Evolutionary conservation across 1,140 invertebrate species (phyloP).

Genomic region (Zaprionus ghesquierei): DNA sequence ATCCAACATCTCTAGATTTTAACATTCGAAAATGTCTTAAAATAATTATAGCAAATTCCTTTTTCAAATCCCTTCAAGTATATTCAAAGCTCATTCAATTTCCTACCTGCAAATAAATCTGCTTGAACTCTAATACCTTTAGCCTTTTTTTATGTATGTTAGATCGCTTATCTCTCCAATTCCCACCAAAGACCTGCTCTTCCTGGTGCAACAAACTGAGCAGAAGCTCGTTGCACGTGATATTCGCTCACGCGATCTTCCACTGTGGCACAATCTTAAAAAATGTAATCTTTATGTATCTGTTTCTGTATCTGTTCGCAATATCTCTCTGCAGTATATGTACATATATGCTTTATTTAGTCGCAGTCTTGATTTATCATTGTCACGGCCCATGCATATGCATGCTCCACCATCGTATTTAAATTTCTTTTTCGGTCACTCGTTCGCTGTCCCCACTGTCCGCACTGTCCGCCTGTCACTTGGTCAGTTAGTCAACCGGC

Average conservation of each 20-base stretch:
- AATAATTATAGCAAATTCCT: too few species aligned
- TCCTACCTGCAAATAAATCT: too few species aligned
- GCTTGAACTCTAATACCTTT: neutral
- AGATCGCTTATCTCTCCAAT: neutral
- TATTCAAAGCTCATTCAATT: too few species aligned
- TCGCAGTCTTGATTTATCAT: slow-evolving; percentile 62
- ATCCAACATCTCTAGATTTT: too few species aligned
- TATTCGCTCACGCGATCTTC: neutral
- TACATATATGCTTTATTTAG: slow-evolving; percentile 12
- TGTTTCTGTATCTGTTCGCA: neutral
- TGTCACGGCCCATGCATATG: slow-evolving; percentile 61
- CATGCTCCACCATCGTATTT: slow-evolving; percentile 47
- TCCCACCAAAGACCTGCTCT: neutral
- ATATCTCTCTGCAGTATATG: slow-evolving; percentile 15
- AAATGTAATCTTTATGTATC: neutral
- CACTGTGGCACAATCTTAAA: slow-evolving; percentile 2
- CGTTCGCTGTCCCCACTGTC: slow-evolving; percentile 5
- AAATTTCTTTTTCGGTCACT: slow-evolving; percentile 69
- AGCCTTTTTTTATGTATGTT: too few species aligned
- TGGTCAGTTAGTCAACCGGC: slow-evolving; percentile 28
- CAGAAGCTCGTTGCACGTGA: neutral
- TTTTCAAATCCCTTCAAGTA: too few species aligned
- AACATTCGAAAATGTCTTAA: too few species aligned
- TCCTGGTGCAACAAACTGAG: neutral
- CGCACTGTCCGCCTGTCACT: slow-evolving; percentile 19